Conservation (phyloP, 2,113 vertebrate genomes). For the Nipponia nippon region DNA sequence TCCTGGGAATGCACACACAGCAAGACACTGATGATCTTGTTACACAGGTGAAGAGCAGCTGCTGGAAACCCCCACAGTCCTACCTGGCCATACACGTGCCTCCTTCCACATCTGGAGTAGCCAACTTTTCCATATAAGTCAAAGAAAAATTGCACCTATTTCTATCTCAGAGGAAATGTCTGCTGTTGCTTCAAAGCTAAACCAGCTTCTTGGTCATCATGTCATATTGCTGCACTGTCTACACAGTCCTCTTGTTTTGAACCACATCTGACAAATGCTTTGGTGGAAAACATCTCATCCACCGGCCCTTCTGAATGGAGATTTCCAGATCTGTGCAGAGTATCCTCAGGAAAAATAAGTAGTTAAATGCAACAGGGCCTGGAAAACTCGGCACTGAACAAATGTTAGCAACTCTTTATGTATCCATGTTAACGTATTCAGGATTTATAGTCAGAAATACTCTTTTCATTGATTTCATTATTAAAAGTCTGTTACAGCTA, state of each 20-base stretch:
- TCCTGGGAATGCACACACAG: neutral
- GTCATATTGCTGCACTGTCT: neutral
- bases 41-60: neutral
- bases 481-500: neutral
- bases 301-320: neutral
- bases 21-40: neutral
- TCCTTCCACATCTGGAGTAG: neutral
- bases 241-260: neutral
- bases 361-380: neutral
- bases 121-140: neutral
- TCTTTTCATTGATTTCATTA: neutral
- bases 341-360: neutral
- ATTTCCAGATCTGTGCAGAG: neutral
- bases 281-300: neutral
- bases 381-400: neutral
- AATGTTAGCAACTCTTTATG: neutral
- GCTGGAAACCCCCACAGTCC: neutral
- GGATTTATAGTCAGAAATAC: neutral
- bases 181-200: neutral
- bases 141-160: neutral
- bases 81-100: neutral
- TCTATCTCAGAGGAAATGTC: neutral
- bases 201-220: neutral
- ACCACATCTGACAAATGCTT: neutral
- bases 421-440: neutral